Evolutionary conservation across 2,797 vertebrate genomes (phyloP), one percentile per base, ranked within the genome.

Genomic region (Hydrocynus forskahlii): DNA sequence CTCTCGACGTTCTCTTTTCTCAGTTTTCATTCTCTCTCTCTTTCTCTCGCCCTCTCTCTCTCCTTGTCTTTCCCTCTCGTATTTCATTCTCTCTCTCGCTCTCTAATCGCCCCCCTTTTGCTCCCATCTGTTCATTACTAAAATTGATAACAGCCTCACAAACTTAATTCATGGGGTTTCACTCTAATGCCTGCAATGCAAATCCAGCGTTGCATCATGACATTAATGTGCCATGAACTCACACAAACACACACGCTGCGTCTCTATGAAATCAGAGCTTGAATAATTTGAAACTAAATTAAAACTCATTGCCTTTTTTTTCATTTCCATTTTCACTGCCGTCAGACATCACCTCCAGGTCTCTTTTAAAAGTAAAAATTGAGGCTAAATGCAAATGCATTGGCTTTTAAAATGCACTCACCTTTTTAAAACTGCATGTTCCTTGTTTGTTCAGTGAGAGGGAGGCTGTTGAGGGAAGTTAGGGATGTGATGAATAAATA

Each of bases 341-440:
- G 82, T 69, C 68, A 79, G 48, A 76, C 67, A 60, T 48, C 48
- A 9, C 16, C 59, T 55, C 35, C 29, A 29, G 50, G 40, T 70
- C 19, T 21, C 67, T 59, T 81, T 17, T 83, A 16, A 25, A 70
- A n/a, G n/a, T 29, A 35, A 57, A 25, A 79, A 72, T 64, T 76
- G 19, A 78, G 75, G 78, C 50, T 75, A 69, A 63, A 38, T 83
- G 29, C 50, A 69, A 79, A 79, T 77, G 29, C 48, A 12, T 23
- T 14, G 81, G 48, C 43, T 83, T 38, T 80, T 84, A 75, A 66
- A 83, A 69, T 35, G 29, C 55, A 45, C 66, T 79, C 62, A 67
- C 35, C 59, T 79, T 79, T 81, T 75, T 68, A 67, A 62, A 66
- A 55, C 64, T 75, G 43, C 40, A 62, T 62, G 52, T 68, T 9